Base-by-base conservation (phyloP, 1,140 invertebrate species). In the Calephelis virginiensis region DNA sequence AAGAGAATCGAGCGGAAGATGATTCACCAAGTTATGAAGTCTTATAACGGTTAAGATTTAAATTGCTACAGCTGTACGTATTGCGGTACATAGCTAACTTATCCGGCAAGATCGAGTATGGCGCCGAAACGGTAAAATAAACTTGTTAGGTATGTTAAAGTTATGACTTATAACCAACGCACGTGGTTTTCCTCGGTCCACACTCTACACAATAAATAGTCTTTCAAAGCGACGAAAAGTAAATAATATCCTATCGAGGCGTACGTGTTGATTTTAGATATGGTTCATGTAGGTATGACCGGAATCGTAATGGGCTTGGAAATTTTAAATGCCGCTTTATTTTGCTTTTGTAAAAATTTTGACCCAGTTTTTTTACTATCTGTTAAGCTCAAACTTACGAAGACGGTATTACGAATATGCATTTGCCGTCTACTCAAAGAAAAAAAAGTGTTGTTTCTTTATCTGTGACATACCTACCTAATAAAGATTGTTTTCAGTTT, bases 11-110 rank as follows among this genome's bases (percentile, higher is more conserved):
- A 77, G 81, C 86, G 85, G 84, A 88, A 87, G 82, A 85, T 90
- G 87, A 90, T 77, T 90, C 87, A 90, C 76, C 77, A 80, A 80
- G 77, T 77, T 79, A 81, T 86, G 84, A 86, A 83, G 76, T 17
- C 53, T n/a, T 78, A 70, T 78, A 85, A 88, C 85, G 83, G 87
- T 90, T 90, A 90, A 85, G 81, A 85, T 88, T 87, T 85, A 83
- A 88, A 88, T 86, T 82, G 82, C 76, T 79, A 82, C 83, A 84
- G 82, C 80, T 85, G 83, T 81, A 78, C 79, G 77, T 79, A 79
- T 87, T 87, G 83, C 83, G 83, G 83, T 86, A 87, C 78, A 75
- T 87, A 83, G 74, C 75, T 77, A 71, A 67, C 73, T 75, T 76
- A 72, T 64, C 71, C 70, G 65, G 59, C 70, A 65, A 66, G 71